Percentiles rank a stretch among this genome's conserved stretches.
These are phyloP conservation scores for Tachystola acroxantha DNA, from an alignment of 2,888 invertebrate species.

Conservation along the genomic window DNA sequence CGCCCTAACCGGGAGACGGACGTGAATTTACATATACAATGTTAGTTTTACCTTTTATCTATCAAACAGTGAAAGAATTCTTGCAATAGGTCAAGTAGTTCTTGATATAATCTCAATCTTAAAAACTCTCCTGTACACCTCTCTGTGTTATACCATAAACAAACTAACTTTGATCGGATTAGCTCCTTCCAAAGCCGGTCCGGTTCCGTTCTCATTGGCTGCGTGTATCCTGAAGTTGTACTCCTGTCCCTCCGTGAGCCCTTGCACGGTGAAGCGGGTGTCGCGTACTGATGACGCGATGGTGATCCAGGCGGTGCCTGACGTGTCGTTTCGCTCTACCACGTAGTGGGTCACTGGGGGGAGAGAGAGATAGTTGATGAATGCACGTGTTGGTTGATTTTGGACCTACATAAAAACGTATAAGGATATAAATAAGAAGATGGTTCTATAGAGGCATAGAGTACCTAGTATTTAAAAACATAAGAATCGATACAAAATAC, in stretches of 20 bases:
- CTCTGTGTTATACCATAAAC: too few relatives aligned
- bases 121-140: too few relatives aligned
- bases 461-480: too few relatives aligned
- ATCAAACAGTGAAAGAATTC: too few relatives aligned
- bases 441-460: neutral
- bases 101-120: too few relatives aligned
- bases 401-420: too few relatives aligned
- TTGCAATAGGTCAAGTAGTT: too few relatives aligned
- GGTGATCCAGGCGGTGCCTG: constrained; percentile 92
- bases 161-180: constrained; percentile 93
- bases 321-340: constrained; percentile 94
- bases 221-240: constrained; percentile 98
- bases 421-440: too few relatives aligned
- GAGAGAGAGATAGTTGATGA: constrained; percentile 15
- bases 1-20: too few relatives aligned
- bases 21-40: too few relatives aligned
- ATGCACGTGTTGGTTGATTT: too few relatives aligned
- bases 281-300: constrained; percentile 91
- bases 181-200: constrained; percentile 91
- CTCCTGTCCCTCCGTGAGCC: constrained; percentile 96
- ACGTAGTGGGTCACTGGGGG: constrained; percentile 93
- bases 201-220: constrained; percentile 97
- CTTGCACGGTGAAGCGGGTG: constrained; percentile 92
- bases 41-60: too few relatives aligned
- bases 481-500: neutral